Conservation (phyloP, 2,888 invertebrate genomes). For the Drosophila eohydei region DNA sequence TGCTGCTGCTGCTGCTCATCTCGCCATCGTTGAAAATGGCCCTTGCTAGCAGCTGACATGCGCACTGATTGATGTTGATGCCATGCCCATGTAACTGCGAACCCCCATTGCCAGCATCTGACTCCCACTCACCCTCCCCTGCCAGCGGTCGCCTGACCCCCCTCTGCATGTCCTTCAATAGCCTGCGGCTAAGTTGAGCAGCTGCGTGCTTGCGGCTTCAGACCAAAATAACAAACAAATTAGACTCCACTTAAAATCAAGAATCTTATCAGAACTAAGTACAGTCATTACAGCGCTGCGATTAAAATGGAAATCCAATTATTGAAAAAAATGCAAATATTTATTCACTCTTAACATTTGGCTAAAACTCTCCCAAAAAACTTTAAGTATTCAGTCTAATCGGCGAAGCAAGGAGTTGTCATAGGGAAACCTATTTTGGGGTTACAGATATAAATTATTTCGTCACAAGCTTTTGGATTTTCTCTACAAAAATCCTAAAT, state of each 20-base stretch:
- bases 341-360: background rate
- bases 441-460: background rate
- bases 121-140: background rate
- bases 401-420: background rate
- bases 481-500: background rate
- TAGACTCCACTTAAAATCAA: constrained; percentile 14
- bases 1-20: constrained; percentile 26
- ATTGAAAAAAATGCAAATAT: background rate
- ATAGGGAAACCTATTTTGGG: background rate
- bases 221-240: constrained; percentile 1
- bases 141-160: no score
- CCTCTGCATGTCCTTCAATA: constrained; percentile 8
- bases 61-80: constrained; percentile 63
- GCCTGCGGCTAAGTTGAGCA: constrained; percentile 2
- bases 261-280: background rate
- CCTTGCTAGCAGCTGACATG: constrained; percentile 55
- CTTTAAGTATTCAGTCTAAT: background rate
- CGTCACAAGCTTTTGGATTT: background rate
- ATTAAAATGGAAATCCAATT: background rate
- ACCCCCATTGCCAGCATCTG: constrained; percentile 1
- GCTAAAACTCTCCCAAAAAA: background rate
- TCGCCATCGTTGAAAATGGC: constrained; percentile 35
- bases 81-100: constrained; percentile 35
- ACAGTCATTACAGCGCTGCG: background rate
- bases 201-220: constrained; percentile 36